These are phyloP conservation scores for Vidua macroura DNA, from an alignment of 2,113 vertebrate genomes.

Conservation along the genomic window DNA sequence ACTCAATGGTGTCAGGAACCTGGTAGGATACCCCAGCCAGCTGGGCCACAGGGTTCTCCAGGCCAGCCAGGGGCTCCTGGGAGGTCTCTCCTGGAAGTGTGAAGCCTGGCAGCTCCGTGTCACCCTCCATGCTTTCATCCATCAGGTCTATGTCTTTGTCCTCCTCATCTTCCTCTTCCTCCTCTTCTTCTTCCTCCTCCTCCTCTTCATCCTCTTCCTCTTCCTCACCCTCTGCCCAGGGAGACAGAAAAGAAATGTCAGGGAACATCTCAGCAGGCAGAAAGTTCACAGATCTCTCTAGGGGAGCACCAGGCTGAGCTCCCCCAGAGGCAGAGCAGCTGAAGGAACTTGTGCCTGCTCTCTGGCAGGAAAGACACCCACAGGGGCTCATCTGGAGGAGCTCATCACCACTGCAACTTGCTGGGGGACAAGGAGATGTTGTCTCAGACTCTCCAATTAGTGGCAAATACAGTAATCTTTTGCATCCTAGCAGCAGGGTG, in stretches of 20 bases:
- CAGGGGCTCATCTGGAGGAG: not conserved
- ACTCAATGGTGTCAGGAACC: slow-evolving; percentile 83
- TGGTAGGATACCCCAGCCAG: slow-evolving; percentile 78
- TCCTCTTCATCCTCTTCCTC: slow-evolving; percentile 86
- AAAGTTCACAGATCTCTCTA: not conserved
- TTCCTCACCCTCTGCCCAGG: slow-evolving; percentile 72
- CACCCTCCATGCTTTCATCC: slow-evolving; percentile 86
- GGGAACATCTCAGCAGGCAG: not conserved
- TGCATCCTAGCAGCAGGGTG: not conserved
- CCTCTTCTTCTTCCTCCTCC: slow-evolving; percentile 80
- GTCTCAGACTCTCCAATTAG: not conserved
- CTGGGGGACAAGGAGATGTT: not conserved
- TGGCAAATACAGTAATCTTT: not conserved
- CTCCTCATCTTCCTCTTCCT: slow-evolving; percentile 87
- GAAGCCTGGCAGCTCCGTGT: slow-evolving; percentile 75
- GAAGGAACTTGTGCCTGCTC: not conserved
- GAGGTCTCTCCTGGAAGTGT: slow-evolving; percentile 78
- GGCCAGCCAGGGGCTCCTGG: slow-evolving; percentile 74
- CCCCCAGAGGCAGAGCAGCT: not conserved
- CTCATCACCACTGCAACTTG: accelerated
- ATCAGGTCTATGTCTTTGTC: slow-evolving; percentile 80
- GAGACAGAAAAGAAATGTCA: not conserved
- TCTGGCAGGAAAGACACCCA: not conserved
- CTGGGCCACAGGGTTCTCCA: slow-evolving; percentile 55
- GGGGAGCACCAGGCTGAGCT: not conserved